Base-by-base conservation (phyloP, 2,113 vertebrate genomes). In the Thunnus thynnus region DNA sequence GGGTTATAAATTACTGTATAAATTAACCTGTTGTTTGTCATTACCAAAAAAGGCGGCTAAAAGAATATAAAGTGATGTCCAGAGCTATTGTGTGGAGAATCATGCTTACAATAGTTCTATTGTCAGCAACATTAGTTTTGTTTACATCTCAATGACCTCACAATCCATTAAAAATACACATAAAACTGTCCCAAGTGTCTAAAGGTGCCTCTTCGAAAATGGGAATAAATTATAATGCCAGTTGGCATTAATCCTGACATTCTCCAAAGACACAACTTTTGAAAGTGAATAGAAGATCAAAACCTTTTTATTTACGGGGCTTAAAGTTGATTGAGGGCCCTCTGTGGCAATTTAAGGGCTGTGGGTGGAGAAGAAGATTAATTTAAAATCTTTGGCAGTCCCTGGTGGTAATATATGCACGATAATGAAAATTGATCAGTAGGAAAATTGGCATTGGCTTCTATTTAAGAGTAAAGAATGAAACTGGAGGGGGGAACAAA, bases 401-500 rank as follows among this genome's bases (percentile, higher is more conserved):
- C 41, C 68, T 67, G 50, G n/a, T 62, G 41, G 67, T 25, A 51
- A 63, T 27, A 52, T 58, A 57, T 64, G 77, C 68, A 25, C 30
- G 6, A 56, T 22, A 75, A 75, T 70, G 76, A 75, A 60, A 64
- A 70, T 50, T 67, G 41, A 78, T 78, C 32, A 73, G 27, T 57
- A 12, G 44, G 63, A 57, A 57, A 74, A 72, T 54, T 44, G 61
- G 11, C 44, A 36, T 4, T 18, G 18, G 50, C 32, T 55, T 60
- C 55, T 60, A 9, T 27, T 66, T 67, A 41, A 51, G 12, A 55
- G 46, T 64, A 5, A 63, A 27, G 50, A 67, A 20, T 51, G 9
- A 52, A 52, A n/a, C n/a, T 17, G 46, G 27, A 14, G 3, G 18
- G 3, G 18, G 18, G 9, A 9, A 41, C 16, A 6, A 62, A 22